Percentiles rank a stretch among this genome's conserved stretches.
Evolutionary conservation across 2,888 invertebrate species (phyloP).

Genomic region (Hyposoter didymator): DNA sequence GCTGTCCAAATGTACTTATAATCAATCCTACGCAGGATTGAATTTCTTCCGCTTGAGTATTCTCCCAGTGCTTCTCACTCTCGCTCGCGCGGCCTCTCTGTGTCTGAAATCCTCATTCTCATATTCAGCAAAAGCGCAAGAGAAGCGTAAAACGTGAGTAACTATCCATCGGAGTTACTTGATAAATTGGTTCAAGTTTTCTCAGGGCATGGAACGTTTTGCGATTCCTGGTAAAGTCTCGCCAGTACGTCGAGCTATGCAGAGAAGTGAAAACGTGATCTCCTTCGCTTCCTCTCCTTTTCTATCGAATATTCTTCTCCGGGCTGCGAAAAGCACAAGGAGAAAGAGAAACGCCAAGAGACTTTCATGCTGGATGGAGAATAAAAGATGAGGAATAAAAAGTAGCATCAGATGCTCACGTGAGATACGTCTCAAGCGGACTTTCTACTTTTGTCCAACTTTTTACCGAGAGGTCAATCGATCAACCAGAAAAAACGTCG

Average conservation of each 20-base stretch:
- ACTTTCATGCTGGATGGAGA: slow-evolving; percentile 56
- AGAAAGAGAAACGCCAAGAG: slow-evolving; percentile 43
- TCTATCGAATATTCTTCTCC: slow-evolving; percentile 47
- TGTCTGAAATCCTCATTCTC: slow-evolving; percentile 14
- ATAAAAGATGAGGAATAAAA: slow-evolving; percentile 36
- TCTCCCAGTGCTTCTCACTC: slow-evolving; percentile 8
- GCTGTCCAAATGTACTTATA: slow-evolving; percentile 39
- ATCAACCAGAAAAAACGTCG: background rate
- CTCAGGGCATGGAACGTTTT: slow-evolving; percentile 35
- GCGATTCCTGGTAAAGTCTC: slow-evolving; percentile 51
- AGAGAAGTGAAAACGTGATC: slow-evolving; percentile 41
- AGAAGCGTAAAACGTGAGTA: slow-evolving; percentile 39
- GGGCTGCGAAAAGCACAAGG: slow-evolving; percentile 28
- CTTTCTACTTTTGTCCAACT: slow-evolving; percentile 15
- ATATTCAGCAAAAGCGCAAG: slow-evolving; percentile 33
- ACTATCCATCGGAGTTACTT: slow-evolving; percentile 64
- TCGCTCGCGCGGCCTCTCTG: slow-evolving; percentile 1
- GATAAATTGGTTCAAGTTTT: slow-evolving; percentile 64
- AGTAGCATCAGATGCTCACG: slow-evolving; percentile 29
- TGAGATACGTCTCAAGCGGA: slow-evolving; percentile 23
- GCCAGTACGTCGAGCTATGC: slow-evolving; percentile 35
- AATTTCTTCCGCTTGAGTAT: slow-evolving; percentile 23
- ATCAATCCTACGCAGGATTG: slow-evolving; percentile 46
- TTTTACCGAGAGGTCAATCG: background rate
- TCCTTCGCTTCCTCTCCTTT: slow-evolving; percentile 15